These are phyloP conservation scores for Selenia dentaria DNA, from an alignment of 2,888 invertebrate species.

Conservation along the genomic window DNA sequence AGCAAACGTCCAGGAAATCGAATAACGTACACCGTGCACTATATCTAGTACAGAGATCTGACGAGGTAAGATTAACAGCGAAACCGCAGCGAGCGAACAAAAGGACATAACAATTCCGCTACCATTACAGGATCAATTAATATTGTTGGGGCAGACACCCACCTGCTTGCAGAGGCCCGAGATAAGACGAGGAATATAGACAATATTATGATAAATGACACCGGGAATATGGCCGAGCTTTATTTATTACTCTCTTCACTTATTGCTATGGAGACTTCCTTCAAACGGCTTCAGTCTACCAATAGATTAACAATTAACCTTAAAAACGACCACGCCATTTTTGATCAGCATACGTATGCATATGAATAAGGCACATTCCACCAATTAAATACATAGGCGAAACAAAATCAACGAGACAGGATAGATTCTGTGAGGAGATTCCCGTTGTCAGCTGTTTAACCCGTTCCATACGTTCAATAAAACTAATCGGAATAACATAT, in stretches of 20 bases:
- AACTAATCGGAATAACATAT: too few species aligned
- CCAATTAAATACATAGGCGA: slow-evolving; percentile 17
- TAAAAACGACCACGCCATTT: slow-evolving; percentile 23
- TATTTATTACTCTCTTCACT: slow-evolving; percentile 54
- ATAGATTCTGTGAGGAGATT: slow-evolving; percentile 5
- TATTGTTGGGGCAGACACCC: slow-evolving; percentile 62
- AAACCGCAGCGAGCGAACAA: slow-evolving; percentile 36
- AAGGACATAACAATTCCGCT: slow-evolving; percentile 47
- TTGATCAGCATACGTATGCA: slow-evolving; percentile 34
- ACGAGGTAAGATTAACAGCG: slow-evolving; percentile 32
- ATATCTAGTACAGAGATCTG: slow-evolving; percentile 23
- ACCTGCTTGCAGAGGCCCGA: slow-evolving; percentile 54
- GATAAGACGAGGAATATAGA: slow-evolving; percentile 62
- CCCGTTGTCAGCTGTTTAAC: slow-evolving; percentile 16
- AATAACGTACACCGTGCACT: slow-evolving; percentile 5
- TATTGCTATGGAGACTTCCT: slow-evolving; percentile 33
- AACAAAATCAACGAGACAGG: slow-evolving; percentile 8
- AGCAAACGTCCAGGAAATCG: slow-evolving; percentile 8
- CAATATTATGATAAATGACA: slow-evolving; percentile 75
- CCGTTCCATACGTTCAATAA: slow-evolving; percentile 22
- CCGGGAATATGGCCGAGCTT: slow-evolving; percentile 48
- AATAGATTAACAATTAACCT: slow-evolving; percentile 51
- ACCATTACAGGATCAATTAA: slow-evolving; percentile 65
- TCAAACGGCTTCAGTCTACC: slow-evolving; percentile 23
- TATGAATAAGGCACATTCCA: slow-evolving; percentile 30